Conservation (phyloP, 2,797 vertebrate species). For the Protonibea diacanthus region DNA sequence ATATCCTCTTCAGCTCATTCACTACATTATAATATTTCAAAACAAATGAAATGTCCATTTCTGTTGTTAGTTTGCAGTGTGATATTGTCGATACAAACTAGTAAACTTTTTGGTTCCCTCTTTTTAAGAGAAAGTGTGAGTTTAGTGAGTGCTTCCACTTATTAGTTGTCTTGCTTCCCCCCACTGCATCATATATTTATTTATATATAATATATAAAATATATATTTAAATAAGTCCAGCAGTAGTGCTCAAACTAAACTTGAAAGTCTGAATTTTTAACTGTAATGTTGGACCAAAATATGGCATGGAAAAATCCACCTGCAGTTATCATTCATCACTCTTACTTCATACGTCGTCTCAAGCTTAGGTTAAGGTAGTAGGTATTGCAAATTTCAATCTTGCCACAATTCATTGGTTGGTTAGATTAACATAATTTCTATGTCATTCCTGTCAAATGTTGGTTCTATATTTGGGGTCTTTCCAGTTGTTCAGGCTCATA, state of each 20-base stretch:
- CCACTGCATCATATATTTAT: too few species aligned
- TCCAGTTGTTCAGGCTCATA: too few species aligned
- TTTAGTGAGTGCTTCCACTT: background rate
- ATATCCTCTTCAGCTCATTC: background rate
- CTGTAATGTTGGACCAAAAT: background rate
- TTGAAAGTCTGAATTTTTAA: background rate
- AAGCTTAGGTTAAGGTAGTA: background rate
- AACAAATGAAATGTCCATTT: background rate
- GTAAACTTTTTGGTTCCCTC: background rate
- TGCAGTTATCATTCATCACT: background rate
- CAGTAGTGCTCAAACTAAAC: background rate
- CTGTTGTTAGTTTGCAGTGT: background rate
- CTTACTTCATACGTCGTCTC: background rate
- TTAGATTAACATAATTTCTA: background rate
- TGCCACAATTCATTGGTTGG: background rate
- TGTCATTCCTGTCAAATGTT: background rate
- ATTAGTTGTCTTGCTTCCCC: background rate
- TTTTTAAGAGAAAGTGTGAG: constrained; percentile 8
- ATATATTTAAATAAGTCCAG: background rate
- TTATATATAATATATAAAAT: too few species aligned
- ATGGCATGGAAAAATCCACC: background rate
- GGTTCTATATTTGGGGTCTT: too few species aligned
- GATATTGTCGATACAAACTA: too few species aligned
- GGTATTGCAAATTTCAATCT: background rate
- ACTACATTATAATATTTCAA: background rate